Base-by-base conservation (phyloP, 2,797 vertebrate genomes). In the Aeoliscus strigatus region DNA sequence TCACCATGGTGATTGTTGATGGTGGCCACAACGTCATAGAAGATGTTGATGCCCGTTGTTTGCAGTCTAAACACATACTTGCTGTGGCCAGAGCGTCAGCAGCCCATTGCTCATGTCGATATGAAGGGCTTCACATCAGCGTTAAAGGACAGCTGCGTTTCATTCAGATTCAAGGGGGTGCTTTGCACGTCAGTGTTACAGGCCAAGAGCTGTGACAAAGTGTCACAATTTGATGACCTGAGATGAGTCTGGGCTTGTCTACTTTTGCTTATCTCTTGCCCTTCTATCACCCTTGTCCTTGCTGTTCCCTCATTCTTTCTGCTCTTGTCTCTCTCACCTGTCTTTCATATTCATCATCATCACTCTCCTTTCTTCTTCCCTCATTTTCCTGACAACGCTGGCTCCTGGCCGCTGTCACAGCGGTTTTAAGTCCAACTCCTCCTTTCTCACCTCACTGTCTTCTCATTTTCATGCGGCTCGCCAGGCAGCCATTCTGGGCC, bases 381-480 rank as follows among this genome's bases (percentile, higher is more conserved):
- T 24, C 13, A 33, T 36, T 39, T 47, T 39, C 48, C 31, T 26
- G 13, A 9, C 13, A 26, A 14, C 29, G 30, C 15, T 27, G 58
- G 56, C 39, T 56, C 30, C 24, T 26, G 12, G 57, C 53, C 66
- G 52, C 9, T 52, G 48, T 51, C 34, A 43, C 65, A 40, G 47
- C 52, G 60, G 73, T 66, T 62, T 57, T 36, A 50, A 46, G 50
- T 64, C 31, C 18, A 39, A 53, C 40, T 59, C 37, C 14, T 12
- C 34, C 47, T 14, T 48, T 12, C 46, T 27, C 13, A 11, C 29
- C 32, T n/a, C 38, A 11, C 24, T 25, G 37, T 64, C 50, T 46
- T 67, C 67, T 77, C 70, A 70, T 73, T 81, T 71, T 62, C 67
- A 68, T 70, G 66, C 27, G 6, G 53, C 66, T 57, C 27, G 39